Evolutionary conservation across 2,888 invertebrate genomes (phyloP).

Genomic region (Microctonus hyperodae): DNA sequence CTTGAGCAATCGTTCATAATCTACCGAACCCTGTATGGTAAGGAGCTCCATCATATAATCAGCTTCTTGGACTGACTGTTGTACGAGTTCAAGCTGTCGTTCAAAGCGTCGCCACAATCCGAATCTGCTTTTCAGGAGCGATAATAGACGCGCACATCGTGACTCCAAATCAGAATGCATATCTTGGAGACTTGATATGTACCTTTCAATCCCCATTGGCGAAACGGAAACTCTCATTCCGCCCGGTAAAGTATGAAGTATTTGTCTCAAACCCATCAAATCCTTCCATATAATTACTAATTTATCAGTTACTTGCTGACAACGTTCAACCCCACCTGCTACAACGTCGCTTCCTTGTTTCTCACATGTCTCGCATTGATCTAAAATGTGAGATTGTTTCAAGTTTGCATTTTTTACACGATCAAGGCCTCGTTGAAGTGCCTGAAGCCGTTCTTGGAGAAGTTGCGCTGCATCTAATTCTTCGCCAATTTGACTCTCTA

Average conservation of each 20-base stretch:
- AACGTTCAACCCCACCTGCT: constrained; percentile 77
- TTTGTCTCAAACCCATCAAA: constrained; percentile 76
- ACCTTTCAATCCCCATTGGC: constrained; percentile 77
- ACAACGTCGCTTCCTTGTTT: constrained; percentile 79
- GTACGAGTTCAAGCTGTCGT: constrained; percentile 78
- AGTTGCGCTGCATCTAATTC: constrained; percentile 79
- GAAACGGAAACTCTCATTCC: constrained; percentile 79
- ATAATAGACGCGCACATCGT: constrained; percentile 73
- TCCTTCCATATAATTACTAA: constrained; percentile 79
- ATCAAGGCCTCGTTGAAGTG: constrained; percentile 76
- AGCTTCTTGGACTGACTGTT: constrained; percentile 83
- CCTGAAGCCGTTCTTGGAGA: constrained; percentile 77
- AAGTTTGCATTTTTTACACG: constrained; percentile 75
- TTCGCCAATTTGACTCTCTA: constrained; percentile 77
- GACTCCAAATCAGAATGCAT: constrained; percentile 77
- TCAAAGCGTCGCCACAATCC: constrained; percentile 82
- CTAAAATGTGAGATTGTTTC: constrained; percentile 66
- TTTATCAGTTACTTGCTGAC: constrained; percentile 75
- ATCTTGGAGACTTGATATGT: constrained; percentile 78
- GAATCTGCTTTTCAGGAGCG: constrained; percentile 71
- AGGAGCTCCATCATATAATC: constrained; percentile 88
- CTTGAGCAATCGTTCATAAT: constrained; percentile 81
- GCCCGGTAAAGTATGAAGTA: constrained; percentile 80
- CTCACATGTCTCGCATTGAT: constrained; percentile 76
- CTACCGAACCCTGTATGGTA: constrained; percentile 83